These are phyloP conservation scores for Zygogramma bicolorata DNA, from an alignment of 2,888 invertebrate genomes.

Conservation along the genomic window DNA sequence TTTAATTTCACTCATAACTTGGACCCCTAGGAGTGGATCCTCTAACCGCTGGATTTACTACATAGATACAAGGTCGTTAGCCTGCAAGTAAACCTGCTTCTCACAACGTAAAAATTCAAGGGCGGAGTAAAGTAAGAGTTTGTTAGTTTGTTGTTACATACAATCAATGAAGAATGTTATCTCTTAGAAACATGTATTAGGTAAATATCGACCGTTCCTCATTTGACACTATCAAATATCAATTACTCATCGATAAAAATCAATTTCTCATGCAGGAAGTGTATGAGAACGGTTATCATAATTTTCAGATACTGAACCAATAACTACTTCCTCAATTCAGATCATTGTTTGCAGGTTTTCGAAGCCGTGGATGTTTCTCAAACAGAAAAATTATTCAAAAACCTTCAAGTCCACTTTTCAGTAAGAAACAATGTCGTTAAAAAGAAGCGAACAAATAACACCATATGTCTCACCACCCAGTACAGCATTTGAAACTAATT, in stretches of 20 bases:
- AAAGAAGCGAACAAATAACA: no score
- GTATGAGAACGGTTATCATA: neutral
- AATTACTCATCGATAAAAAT: neutral
- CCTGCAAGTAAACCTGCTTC: constrained; percentile 60
- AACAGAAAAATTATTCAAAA: neutral
- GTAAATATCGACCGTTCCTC: neutral
- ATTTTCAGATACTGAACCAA: neutral
- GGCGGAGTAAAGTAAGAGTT: constrained; percentile 44
- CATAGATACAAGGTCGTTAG: constrained; percentile 58
- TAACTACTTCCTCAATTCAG: neutral
- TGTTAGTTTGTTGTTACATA: neutral
- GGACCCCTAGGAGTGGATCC: constrained; percentile 52
- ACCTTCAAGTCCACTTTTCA: neutral
- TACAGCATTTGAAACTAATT: no score
- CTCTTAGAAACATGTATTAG: neutral
- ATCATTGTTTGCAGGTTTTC: neutral
- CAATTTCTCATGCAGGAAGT: neutral
- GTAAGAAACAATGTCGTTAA: no score
- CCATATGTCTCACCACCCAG: no score
- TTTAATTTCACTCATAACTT: constrained; percentile 30
- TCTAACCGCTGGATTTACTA: constrained; percentile 59
- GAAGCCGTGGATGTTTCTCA: neutral
- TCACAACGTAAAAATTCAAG: constrained; percentile 56
- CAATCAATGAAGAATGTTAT: constrained; percentile 5
- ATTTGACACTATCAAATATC: neutral